Evolutionary conservation across 2,797 vertebrate species (phyloP).

Genomic region (Lutjanus campechanus): DNA sequence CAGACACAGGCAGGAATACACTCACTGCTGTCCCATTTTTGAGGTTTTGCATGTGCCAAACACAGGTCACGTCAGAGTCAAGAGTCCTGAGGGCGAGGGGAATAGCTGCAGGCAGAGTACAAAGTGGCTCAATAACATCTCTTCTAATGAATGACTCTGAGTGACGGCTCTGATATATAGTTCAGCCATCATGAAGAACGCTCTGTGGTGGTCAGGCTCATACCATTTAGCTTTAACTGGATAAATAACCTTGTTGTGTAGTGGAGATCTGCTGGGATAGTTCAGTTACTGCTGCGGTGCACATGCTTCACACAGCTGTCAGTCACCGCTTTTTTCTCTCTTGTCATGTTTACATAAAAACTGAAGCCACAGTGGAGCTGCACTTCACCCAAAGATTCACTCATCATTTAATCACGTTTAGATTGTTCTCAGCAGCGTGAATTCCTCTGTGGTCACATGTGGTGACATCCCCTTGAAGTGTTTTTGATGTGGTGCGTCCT

Average conservation of each 20-base stretch:
- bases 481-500: slow-evolving; percentile 72
- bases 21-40: slow-evolving; percentile 40
- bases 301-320: slow-evolving; percentile 47
- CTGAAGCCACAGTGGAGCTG: slow-evolving; percentile 14
- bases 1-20: slow-evolving; percentile 16
- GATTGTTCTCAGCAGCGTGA: slow-evolving; percentile 38
- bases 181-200: slow-evolving; percentile 17
- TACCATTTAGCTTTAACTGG: slow-evolving; percentile 22
- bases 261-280: slow-evolving; percentile 20
- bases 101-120: slow-evolving; percentile 18
- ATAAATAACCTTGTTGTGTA: slow-evolving; percentile 36
- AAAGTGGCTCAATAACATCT: slow-evolving; percentile 22
- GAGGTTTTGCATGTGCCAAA: slow-evolving; percentile 28
- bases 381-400: slow-evolving; percentile 46
- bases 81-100: slow-evolving; percentile 14
- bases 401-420: slow-evolving; percentile 50
- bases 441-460: slow-evolving; percentile 60
- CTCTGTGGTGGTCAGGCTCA: slow-evolving; percentile 27
- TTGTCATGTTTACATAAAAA: slow-evolving; percentile 56
- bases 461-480: slow-evolving; percentile 15
- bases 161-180: slow-evolving; percentile 44
- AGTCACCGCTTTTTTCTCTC: slow-evolving; percentile 27
- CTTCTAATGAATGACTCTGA: slow-evolving; percentile 37
- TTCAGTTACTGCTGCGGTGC: slow-evolving; percentile 29
- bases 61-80: slow-evolving; percentile 32